Evolutionary conservation across 2,113 vertebrate genomes (phyloP), one percentile per base, ranked within the genome.

Genomic region (Nothobranchius kuhntae): DNA sequence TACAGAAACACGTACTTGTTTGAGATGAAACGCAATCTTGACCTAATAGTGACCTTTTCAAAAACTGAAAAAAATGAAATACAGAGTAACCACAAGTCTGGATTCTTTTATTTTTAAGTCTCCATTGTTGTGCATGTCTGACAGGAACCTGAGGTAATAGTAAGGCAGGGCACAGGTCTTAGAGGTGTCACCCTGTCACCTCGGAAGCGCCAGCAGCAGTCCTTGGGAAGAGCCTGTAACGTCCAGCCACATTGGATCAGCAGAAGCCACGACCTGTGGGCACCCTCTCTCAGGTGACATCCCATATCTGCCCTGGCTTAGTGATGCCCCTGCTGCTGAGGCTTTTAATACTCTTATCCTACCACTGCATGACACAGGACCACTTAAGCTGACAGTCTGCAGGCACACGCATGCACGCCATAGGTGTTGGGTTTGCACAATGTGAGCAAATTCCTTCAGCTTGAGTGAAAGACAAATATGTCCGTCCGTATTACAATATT

Each of bases 221-320:
- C 90, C 87, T 87, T 54, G 6, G 83, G 88, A 84, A 78, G 54
- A 62, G 74, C 70, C 72, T 73, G 80, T 81, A 77, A 88, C 86
- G 89, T 92, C 90, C 89, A 66, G 87, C 86, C 86, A 85, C 88
- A 90, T 92, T 82, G 82, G 77, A 90, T 93, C 89, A 92, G 80
- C 67, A 72, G 80, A 73, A 65, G 75, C 58, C 60, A 54, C 5
- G 52, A 78, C 83, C 87, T 74, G 70, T 78, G 81, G 87, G 87
- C 61, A 50, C 61, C 74, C 75, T 79, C 80, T 86, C 77, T 77
- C 84, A 81, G 91, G 87, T 91, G 89, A 91, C 90, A 90, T 70
- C 53, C 72, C 80, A 71, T 83, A 89, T 92, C 82, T 87, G 70
- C 65, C 65, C 51, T 55, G 62, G 54, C 68, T 78, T 50, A 68